Percentiles rank a stretch among this genome's conserved stretches.
Conservation (phyloP, 2,888 invertebrate species). For the Netelia virgata region DNA sequence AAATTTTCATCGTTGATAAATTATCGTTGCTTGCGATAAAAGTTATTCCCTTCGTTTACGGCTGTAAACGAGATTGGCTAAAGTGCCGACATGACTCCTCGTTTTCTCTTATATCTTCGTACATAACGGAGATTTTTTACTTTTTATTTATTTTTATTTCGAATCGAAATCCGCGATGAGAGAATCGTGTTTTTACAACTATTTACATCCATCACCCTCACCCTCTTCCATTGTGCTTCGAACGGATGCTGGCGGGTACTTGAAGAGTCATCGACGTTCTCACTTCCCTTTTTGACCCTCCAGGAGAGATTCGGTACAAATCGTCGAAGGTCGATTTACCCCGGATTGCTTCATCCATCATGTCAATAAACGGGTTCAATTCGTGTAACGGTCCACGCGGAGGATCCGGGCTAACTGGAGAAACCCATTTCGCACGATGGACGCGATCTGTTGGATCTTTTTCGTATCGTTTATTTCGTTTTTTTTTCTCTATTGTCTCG, state of each 20-base stretch:
- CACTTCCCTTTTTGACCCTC: slow-evolving; percentile 14
- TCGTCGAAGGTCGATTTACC: slow-evolving; percentile 45
- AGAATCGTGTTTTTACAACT: slow-evolving; percentile 27
- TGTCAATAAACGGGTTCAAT: slow-evolving; percentile 54
- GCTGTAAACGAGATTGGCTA: too few species aligned
- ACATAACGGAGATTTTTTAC: not conserved
- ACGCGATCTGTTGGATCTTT: slow-evolving; percentile 9
- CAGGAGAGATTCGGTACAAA: slow-evolving; percentile 42
- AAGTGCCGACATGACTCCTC: too few species aligned
- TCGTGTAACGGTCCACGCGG: slow-evolving; percentile 28
- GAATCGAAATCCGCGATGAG: slow-evolving; percentile 11
- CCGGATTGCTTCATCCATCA: slow-evolving; percentile 56
- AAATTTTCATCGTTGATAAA: too few species aligned
- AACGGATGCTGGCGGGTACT: slow-evolving; percentile 26
- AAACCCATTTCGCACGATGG: slow-evolving; percentile 15
- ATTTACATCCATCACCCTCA: slow-evolving; percentile 51
- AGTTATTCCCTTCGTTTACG: too few species aligned
- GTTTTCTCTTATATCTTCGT: not conserved
- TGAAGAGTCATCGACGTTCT: slow-evolving; percentile 47
- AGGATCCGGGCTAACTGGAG: slow-evolving; percentile 2
- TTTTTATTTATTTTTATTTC: slow-evolving; percentile 21
- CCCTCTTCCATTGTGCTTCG: not conserved
- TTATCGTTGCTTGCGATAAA: too few species aligned
- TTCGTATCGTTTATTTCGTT: not conserved
- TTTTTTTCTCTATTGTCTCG: slow-evolving; percentile 9